phyloP scores from a whole-genome alignment of 2,113 vertebrate genomes.

The Seriola rivoliana region DNA sequence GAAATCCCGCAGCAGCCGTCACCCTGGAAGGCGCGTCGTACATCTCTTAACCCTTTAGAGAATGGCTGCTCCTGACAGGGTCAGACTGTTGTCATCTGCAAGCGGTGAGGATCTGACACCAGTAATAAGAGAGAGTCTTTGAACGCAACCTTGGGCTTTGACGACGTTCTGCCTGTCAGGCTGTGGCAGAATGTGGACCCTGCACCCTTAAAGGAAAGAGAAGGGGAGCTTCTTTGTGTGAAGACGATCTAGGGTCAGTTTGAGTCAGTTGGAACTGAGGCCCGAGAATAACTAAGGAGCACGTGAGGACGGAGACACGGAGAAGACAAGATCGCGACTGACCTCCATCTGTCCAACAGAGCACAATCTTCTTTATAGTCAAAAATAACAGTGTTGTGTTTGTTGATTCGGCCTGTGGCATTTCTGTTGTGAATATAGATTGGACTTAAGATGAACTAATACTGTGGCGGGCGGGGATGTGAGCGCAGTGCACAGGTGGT shows the following conservation, averaged over 20 bases:
- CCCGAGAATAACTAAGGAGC: slow-evolving; percentile 30
- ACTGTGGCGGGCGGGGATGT: neutral
- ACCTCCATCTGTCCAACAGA: slow-evolving; percentile 60
- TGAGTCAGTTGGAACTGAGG: slow-evolving; percentile 13
- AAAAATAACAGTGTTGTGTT: slow-evolving; percentile 44
- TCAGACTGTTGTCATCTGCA: slow-evolving; percentile 54
- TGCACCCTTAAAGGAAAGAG: slow-evolving; percentile 24
- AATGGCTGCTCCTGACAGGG: slow-evolving; percentile 55
- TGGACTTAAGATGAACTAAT: slow-evolving; percentile 61
- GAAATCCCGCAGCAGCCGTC: slow-evolving; percentile 27
- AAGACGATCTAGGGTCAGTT: slow-evolving; percentile 9
- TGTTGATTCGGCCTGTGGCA: slow-evolving; percentile 51
- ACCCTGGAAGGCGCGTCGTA: neutral
- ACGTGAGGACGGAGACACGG: neutral
- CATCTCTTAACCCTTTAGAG: slow-evolving; percentile 62
- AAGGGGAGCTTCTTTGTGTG: slow-evolving; percentile 5
- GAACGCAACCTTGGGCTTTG: slow-evolving; percentile 43
- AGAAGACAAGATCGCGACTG: slow-evolving; percentile 36
- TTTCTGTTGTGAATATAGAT: slow-evolving; percentile 76
- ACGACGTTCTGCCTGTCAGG: slow-evolving; percentile 48
- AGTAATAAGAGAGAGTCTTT: slow-evolving; percentile 39
- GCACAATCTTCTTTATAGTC: slow-evolving; percentile 55
- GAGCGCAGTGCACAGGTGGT: slow-evolving; percentile 65
- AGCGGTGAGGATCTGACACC: slow-evolving; percentile 51
- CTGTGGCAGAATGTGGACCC: slow-evolving; percentile 28